These are phyloP conservation scores for Rhinoraja longicauda DNA, from an alignment of 2,797 vertebrate species.

Conservation along the genomic window DNA sequence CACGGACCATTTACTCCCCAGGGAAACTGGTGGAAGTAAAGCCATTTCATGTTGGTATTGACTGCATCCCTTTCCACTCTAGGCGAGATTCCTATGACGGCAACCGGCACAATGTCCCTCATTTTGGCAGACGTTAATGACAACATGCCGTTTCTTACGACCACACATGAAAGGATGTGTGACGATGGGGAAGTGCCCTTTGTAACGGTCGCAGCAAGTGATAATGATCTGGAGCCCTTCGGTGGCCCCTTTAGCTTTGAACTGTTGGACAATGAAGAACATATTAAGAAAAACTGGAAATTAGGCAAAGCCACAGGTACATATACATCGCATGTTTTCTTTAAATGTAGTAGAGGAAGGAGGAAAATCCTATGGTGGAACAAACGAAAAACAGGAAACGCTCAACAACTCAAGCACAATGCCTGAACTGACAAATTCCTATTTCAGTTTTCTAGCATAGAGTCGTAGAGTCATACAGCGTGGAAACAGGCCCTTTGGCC, in stretches of 20 bases:
- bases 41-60: background rate
- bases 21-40: background rate
- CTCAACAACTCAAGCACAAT: background rate
- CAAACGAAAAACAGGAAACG: background rate
- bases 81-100: background rate
- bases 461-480: no score
- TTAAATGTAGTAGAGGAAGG: background rate
- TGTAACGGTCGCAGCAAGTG: background rate
- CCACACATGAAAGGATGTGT: background rate
- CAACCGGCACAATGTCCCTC: background rate
- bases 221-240: background rate
- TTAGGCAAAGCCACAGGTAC: background rate
- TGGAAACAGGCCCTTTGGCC: no score
- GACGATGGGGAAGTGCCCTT: background rate
- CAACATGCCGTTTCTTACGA: background rate
- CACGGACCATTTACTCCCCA: background rate
- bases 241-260: conserved; percentile 11
- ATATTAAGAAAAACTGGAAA: conserved; percentile 18
- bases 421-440: no score
- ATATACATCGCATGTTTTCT: background rate
- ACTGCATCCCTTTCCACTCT: background rate
- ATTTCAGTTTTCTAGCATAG: background rate
- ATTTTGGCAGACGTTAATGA: background rate
- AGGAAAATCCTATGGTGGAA: no score
- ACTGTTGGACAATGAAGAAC: conserved; percentile 8